Percentiles rank a stretch among this genome's conserved stretches.
Conservation (phyloP, 2,113 vertebrate species). For the Sceloporus tristichus region DNA sequence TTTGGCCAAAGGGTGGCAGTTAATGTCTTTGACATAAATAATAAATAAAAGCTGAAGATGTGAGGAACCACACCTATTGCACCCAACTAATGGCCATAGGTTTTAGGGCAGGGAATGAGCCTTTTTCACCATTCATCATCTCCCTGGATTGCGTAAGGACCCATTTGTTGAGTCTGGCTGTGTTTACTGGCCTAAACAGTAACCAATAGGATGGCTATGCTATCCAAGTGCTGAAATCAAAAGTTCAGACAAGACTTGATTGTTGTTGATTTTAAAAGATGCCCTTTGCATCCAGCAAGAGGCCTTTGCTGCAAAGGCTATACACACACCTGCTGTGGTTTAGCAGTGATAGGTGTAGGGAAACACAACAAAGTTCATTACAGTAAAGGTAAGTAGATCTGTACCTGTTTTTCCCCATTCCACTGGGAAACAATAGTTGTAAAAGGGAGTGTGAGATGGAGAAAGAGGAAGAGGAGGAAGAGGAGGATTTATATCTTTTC, state of each 20-base stretch:
- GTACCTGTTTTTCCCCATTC: neutral
- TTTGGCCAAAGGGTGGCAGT: neutral
- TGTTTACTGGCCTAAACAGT: neutral
- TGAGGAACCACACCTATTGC: neutral
- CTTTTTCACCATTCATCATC: neutral
- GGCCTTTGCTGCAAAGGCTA: neutral
- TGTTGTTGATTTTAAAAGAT: neutral
- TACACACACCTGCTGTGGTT: neutral
- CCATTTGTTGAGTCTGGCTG: too few species aligned
- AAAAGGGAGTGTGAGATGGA: too few species aligned
- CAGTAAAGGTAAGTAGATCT: neutral
- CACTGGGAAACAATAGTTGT: neutral
- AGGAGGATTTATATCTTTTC: neutral
- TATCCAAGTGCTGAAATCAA: neutral
- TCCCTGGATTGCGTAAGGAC: neutral
- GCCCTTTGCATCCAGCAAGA: neutral
- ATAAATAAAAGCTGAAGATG: neutral
- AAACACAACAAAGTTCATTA: neutral
- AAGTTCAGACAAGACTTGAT: neutral
- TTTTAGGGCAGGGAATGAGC: neutral
- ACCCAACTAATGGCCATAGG: neutral
- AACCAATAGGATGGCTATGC: neutral
- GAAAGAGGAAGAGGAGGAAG: neutral
- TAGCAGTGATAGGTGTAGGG: neutral
- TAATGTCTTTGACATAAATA: neutral